phyloP scores from a whole-genome alignment of 2,797 vertebrate species.

The Alcedo atthis region DNA sequence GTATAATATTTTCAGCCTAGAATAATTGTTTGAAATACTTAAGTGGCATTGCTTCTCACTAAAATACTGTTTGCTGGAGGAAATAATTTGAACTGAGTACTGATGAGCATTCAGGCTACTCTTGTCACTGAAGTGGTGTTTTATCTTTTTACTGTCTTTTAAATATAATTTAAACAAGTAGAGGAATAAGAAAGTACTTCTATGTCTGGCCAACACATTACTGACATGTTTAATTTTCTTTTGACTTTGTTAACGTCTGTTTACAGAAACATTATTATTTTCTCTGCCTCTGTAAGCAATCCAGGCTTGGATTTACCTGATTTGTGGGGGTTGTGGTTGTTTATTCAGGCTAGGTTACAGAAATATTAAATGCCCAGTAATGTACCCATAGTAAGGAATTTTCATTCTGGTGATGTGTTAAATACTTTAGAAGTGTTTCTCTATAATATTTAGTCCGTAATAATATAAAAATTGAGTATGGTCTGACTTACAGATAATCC shows the following conservation, averaged over 20 bases:
- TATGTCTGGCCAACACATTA: slow-evolving; percentile 23
- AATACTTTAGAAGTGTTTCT: slow-evolving; percentile 56
- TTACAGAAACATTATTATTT: slow-evolving; percentile 43
- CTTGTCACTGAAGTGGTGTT: slow-evolving; percentile 34
- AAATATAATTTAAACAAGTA: slow-evolving; percentile 27
- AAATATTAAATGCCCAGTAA: slow-evolving; percentile 45
- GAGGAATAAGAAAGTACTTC: slow-evolving; percentile 42
- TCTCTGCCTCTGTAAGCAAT: slow-evolving; percentile 33
- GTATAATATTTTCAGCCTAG: slow-evolving; percentile 1
- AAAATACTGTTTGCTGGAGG: not conserved
- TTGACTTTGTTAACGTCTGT: slow-evolving; percentile 31
- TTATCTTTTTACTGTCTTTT: slow-evolving; percentile 51
- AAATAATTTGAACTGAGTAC: slow-evolving; percentile 26
- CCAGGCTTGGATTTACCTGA: slow-evolving; percentile 27
- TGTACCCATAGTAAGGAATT: slow-evolving; percentile 21
- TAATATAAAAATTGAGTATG: slow-evolving; percentile 58
- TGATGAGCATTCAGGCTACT: slow-evolving; percentile 29
- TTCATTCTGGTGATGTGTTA: slow-evolving; percentile 33
- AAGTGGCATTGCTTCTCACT: slow-evolving; percentile 15
- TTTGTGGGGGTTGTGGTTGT: slow-evolving; percentile 20
- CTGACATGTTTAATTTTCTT: slow-evolving; percentile 34
- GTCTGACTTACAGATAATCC: slow-evolving; percentile 57
- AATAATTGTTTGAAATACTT: not conserved
- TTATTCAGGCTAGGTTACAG: slow-evolving; percentile 57
- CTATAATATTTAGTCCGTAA: slow-evolving; percentile 38